A percentile compares a stretch with the other conserved stretches of the same genome.
Evolutionary conservation across 2,888 invertebrate species (phyloP).

Genomic region (Polietes domitor): DNA sequence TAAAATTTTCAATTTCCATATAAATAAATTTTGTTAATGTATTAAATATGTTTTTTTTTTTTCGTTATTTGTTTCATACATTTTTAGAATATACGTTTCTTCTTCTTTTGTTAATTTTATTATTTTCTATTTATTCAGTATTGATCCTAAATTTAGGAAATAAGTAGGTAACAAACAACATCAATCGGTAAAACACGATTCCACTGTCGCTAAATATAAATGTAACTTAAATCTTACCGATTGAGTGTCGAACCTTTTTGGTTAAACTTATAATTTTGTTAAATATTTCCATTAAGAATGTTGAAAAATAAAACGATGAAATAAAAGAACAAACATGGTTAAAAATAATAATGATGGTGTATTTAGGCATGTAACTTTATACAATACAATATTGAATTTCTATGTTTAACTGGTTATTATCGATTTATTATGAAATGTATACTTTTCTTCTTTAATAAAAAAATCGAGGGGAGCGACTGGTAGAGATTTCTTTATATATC

Average conservation of each 20-base stretch:
- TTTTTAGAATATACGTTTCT: conserved; percentile 15
- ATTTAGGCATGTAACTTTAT: conserved; percentile 8
- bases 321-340: background rate
- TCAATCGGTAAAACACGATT: background rate
- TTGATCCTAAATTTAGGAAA: background rate
- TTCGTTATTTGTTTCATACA: background rate
- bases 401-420: no score
- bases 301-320: background rate
- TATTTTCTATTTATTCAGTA: background rate
- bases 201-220: no score
- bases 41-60: background rate
- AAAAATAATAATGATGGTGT: conserved; percentile 15
- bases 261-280: background rate
- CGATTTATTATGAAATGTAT: no score
- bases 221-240: no score
- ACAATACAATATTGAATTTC: no score
- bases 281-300: background rate
- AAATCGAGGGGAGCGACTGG: no score
- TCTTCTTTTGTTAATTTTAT: background rate
- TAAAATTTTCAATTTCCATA: conserved; percentile 15
- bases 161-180: background rate
- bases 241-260: background rate
- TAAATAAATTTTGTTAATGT: conserved; percentile 23
- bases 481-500: no score
- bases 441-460: no score